Evolutionary conservation across 2,888 invertebrate genomes (phyloP), one percentile per base, ranked within the genome.

Genomic region (Oligia fasciuncula): DNA sequence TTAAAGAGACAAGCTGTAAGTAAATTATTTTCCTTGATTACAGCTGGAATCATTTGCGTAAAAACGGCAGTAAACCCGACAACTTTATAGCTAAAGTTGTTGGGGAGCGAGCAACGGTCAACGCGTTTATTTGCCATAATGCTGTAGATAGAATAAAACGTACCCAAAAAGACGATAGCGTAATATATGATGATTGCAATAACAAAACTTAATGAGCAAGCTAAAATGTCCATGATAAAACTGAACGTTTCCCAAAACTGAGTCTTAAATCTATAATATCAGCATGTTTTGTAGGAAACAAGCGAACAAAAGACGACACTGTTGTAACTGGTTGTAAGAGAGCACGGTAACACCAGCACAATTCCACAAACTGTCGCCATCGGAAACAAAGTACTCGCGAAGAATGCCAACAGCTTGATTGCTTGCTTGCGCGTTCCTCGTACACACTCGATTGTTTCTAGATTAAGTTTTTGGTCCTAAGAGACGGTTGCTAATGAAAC

Each of bases 381-480:
- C 62, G 65, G 71, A 70, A 79, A 84, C 81, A 76, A 78, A 69
- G 65, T 83, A 85, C 76, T 86, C 19, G 57, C 57, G 60, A 75
- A 73, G 74, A 87, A 84, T 87, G 69, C 77, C 63, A 74, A 70
- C 72, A 65, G n/a, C 62, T 75, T 87, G 73, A 71, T 79, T 67
- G 62, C 19, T 63, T 40, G 40, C 40, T 35, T 5, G 62, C 23
- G 40, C 65, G 40, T 79, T 79, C 66, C 46, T 78, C 60, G 54
- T 57, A 74, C 23, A 67, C 17, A 70, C 63, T 60, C 35, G 14
- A 62, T 65, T 83, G 83, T 74, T 71, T 76, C 46, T 73, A 65
- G 73, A 68, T 73, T n/a, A 79, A 73, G 14, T 70, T 54, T 67
- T 23, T 46, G 57, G 14, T 43, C 17, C n/a, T 54, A 46, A 66